Base-by-base conservation (phyloP, 2,888 invertebrate species). In the Andrena camellia region DNA sequence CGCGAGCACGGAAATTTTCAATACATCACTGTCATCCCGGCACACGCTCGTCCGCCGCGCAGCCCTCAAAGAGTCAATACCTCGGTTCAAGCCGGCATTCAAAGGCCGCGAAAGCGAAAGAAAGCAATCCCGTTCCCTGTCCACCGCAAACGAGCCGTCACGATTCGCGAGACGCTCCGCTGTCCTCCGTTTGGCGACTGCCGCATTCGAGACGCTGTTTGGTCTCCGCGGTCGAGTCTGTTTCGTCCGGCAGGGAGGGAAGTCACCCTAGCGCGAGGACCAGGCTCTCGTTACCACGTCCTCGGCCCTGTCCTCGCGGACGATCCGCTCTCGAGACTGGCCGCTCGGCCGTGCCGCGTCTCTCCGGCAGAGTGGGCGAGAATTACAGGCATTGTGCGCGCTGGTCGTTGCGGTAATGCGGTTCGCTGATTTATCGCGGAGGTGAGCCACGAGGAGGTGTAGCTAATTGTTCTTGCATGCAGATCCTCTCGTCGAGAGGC, bases 391-490 rank as follows among this genome's bases (percentile, higher is more conserved):
- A 91, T 92, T 91, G 92, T 91, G 91, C 86, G 85, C 81, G 89
- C 87, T 86, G 86, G 90, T 89, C 87, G 90, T 92, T 91, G 92
- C 90, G 92, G 92, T 92, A 92, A 92, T 92, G 92, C 91, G 91
- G 92, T 90, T 87, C 89, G 90, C 89, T 92, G 92, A 92, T 92
- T 92, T 92, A 92, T 92, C 90, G 90, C 89, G 81, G 86, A 91
- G 92, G 90, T 88, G 90, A 91, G 92, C 91, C 90, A 89, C 92
- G 91, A 91, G 87, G 92, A 92, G 92, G 92, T 92, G 92, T 92
- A 92, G 92, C 92, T 92, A 92, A 92, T 92, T 92, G 92, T 92
- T 92, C 92, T 91, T 92, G 91, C 92, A 92, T 91, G 92, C 90
- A 90, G 92, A 92, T 91, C 89, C 90, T 7, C 23, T 57, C 57